Percentiles rank a stretch among this genome's conserved stretches.
Conservation (phyloP, 2,888 invertebrate genomes). For the Carpatolechia fugitivella region DNA sequence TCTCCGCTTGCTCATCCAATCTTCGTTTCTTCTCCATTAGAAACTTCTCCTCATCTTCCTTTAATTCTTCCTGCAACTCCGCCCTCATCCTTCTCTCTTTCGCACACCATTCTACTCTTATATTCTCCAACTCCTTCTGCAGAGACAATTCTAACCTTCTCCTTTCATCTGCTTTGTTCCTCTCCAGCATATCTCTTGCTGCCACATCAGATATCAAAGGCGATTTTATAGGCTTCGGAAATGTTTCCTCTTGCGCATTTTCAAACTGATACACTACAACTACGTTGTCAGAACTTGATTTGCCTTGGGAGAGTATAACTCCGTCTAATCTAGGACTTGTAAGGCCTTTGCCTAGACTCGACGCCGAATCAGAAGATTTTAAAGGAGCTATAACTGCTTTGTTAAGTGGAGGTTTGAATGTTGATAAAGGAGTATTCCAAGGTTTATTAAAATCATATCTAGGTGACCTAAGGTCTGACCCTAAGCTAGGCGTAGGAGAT, state of each 20-base stretch:
- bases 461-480: constrained; percentile 53
- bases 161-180: constrained; percentile 63
- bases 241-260: constrained; percentile 56
- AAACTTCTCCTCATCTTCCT: constrained; percentile 69
- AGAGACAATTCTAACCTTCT: constrained; percentile 62
- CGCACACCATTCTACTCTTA: constrained; percentile 78
- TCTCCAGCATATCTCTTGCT: constrained; percentile 60
- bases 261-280: constrained; percentile 73
- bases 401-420: constrained; percentile 52
- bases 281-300: constrained; percentile 65
- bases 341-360: constrained; percentile 51
- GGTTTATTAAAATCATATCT: constrained; percentile 56
- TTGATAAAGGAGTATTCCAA: constrained; percentile 58
- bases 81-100: constrained; percentile 77
- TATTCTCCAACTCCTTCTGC: constrained; percentile 73
- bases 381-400: constrained; percentile 47
- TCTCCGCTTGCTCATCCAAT: constrained; percentile 68
- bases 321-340: constrained; percentile 66
- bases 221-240: constrained; percentile 53
- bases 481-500: constrained; percentile 55
- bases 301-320: constrained; percentile 69
- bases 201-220: constrained; percentile 64
- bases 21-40: constrained; percentile 56
- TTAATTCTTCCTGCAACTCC: constrained; percentile 74
- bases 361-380: constrained; percentile 57